A percentile compares a stretch with the other conserved stretches of the same genome.
phyloP scores from a whole-genome alignment of 2,797 vertebrate species.

The Anableps anableps region DNA sequence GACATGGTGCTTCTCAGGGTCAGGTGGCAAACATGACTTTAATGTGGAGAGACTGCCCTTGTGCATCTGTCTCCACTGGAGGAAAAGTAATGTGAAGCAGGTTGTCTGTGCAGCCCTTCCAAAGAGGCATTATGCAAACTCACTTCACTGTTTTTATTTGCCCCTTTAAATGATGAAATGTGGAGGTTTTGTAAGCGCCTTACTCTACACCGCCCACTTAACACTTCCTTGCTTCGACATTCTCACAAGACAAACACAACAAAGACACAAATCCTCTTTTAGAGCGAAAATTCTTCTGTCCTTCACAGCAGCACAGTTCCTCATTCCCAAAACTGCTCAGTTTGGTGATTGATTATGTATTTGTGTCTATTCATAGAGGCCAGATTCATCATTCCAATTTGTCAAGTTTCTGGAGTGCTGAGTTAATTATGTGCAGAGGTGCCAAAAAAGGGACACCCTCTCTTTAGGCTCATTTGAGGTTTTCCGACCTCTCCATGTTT shows the following conservation, averaged over 20 bases:
- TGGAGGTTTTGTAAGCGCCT: slow-evolving; percentile 25
- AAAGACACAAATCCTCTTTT: slow-evolving; percentile 23
- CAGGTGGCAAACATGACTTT: slow-evolving; percentile 45
- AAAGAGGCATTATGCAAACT: slow-evolving; percentile 17
- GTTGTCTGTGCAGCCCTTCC: slow-evolving; percentile 10
- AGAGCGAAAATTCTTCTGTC: slow-evolving; percentile 54
- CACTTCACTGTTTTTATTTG: slow-evolving; percentile 33
- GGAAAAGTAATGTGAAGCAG: slow-evolving; percentile 11
- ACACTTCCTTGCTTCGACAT: slow-evolving; percentile 20
- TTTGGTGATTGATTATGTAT: slow-evolving; percentile 72
- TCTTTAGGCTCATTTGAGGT: slow-evolving; percentile 70
- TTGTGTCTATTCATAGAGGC: slow-evolving; percentile 72
- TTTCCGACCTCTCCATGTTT: slow-evolving; percentile 62
- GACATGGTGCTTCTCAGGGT: slow-evolving; percentile 50
- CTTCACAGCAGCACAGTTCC: slow-evolving; percentile 54
- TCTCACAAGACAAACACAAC: slow-evolving; percentile 35
- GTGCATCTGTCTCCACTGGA: slow-evolving; percentile 34
- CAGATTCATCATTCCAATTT: slow-evolving; percentile 80
- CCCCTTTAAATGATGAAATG: slow-evolving; percentile 40
- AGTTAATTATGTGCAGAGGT: slow-evolving; percentile 72
- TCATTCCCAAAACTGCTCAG: slow-evolving; percentile 39
- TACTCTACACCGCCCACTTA: slow-evolving; percentile 21
- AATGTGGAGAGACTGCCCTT: slow-evolving; percentile 44
- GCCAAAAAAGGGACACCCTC: slow-evolving; percentile 51
- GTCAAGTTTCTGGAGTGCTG: slow-evolving; percentile 66